A percentile compares a stretch with the other conserved stretches of the same genome.
Evolutionary conservation across 2,888 invertebrate genomes (phyloP).

Genomic region (Pyrgus malvae): DNA sequence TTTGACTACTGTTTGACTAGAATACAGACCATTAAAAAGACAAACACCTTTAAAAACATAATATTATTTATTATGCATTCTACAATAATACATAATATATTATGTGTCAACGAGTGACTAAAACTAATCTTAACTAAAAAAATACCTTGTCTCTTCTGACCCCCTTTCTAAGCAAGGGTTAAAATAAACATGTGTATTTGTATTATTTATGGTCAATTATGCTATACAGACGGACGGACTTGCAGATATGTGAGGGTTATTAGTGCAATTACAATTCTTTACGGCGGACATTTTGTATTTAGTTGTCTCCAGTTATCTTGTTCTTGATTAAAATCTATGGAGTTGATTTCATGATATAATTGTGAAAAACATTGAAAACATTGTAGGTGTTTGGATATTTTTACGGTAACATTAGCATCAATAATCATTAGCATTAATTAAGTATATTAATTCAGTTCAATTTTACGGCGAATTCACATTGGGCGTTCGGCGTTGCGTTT

Average conservation of each 20-base stretch:
- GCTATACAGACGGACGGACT: constrained; percentile 61
- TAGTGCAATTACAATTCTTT: constrained; percentile 53
- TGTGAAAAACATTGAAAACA: not conserved
- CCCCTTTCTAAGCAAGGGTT: constrained; percentile 49
- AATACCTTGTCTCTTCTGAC: constrained; percentile 40
- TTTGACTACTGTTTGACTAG: too few species aligned
- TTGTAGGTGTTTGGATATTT: too few species aligned
- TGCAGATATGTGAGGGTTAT: constrained; percentile 50
- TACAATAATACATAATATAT: too few species aligned
- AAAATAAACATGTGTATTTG: constrained; percentile 69
- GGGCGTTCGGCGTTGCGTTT: too few species aligned
- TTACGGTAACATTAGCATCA: too few species aligned
- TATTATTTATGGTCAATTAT: constrained; percentile 80
- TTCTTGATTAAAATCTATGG: constrained; percentile 29
- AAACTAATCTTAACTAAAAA: constrained; percentile 2
- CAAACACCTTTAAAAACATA: too few species aligned
- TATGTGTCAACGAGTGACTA: not conserved
- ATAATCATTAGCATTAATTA: too few species aligned
- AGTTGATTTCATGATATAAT: constrained; percentile 19
- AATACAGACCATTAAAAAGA: too few species aligned
- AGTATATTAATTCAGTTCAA: too few species aligned
- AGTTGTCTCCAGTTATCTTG: constrained; percentile 50
- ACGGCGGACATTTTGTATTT: constrained; percentile 51
- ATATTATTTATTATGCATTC: not conserved
- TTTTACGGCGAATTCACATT: too few species aligned